These are phyloP conservation scores for Cataglyphis rosenhaueri DNA, from an alignment of 2,888 invertebrate species.

Conservation along the genomic window DNA sequence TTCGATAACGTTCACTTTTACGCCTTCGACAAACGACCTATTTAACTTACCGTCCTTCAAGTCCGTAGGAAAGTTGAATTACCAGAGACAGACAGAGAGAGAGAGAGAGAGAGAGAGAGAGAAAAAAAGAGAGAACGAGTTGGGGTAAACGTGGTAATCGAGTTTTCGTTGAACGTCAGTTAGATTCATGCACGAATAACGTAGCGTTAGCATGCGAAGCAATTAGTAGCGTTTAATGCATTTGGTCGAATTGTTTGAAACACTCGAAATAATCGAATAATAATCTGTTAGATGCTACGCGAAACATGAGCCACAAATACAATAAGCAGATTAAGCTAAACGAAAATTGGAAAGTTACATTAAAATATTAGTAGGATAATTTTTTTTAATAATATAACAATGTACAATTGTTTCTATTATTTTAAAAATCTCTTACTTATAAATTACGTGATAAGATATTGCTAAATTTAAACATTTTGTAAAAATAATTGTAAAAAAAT, in stretches of 20 bases:
- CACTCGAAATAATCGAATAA: slow-evolving; percentile 38
- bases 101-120: background rate
- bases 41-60: slow-evolving; percentile 68
- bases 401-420: background rate
- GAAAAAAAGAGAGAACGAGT: slow-evolving; percentile 70
- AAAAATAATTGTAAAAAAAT: background rate
- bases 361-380: slow-evolving; percentile 21
- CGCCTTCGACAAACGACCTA: slow-evolving; percentile 45
- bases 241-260: slow-evolving; percentile 38
- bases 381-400: background rate
- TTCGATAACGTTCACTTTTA: slow-evolving; percentile 63
- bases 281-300: slow-evolving; percentile 9
- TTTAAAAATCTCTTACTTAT: background rate
- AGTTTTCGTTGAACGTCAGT: slow-evolving; percentile 71
- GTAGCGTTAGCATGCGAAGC: slow-evolving; percentile 46
- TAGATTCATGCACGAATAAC: slow-evolving; percentile 54
- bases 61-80: slow-evolving; percentile 76
- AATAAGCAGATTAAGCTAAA: slow-evolving; percentile 22
- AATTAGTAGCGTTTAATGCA: slow-evolving; percentile 56
- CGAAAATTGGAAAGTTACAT: background rate
- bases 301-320: background rate
- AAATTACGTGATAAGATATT: background rate
- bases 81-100: slow-evolving; percentile 39
- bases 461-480: background rate
- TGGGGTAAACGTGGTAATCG: slow-evolving; percentile 75